Conservation (phyloP, 1,140 invertebrate genomes). For the Drosophila paulistorum region DNA sequence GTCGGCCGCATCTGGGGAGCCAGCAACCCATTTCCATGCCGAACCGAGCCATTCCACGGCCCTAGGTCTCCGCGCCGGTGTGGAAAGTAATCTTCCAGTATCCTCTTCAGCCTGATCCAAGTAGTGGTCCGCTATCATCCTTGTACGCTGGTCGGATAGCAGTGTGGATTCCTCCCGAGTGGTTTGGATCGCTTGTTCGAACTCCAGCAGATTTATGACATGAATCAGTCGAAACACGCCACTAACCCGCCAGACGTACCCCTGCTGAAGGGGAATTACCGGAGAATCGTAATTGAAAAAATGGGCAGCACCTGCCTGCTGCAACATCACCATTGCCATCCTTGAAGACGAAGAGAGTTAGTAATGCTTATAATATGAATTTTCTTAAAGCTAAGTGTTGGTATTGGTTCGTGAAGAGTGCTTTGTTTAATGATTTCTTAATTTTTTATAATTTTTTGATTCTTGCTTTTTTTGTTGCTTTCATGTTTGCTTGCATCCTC, state of each 20-base stretch:
- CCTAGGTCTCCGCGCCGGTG: background rate
- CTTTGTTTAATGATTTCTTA: background rate
- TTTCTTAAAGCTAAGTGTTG: background rate
- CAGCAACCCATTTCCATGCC: conserved; percentile 18
- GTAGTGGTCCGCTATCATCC: background rate
- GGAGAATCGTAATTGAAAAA: conserved; percentile 12
- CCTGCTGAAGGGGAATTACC: no score
- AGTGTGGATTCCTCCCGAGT: no score
- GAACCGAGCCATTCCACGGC: conserved; percentile 17
- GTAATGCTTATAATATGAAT: background rate
- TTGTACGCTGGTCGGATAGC: background rate
- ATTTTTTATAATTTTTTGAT: background rate
- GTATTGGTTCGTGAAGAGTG: background rate
- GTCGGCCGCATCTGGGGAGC: conserved; percentile 5
- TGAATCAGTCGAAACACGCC: no score
- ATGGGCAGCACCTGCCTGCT: conserved; percentile 1
- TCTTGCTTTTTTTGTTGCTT: no score
- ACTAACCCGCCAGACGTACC: no score
- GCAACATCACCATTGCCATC: background rate
- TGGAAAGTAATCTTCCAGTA: background rate
- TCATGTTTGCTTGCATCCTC: background rate
- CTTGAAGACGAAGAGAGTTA: background rate
- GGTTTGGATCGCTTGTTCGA: no score
- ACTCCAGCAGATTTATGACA: no score
- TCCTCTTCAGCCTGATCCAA: background rate